Conservation (phyloP, 2,888 invertebrate genomes). For the Chrysolina americana region DNA sequence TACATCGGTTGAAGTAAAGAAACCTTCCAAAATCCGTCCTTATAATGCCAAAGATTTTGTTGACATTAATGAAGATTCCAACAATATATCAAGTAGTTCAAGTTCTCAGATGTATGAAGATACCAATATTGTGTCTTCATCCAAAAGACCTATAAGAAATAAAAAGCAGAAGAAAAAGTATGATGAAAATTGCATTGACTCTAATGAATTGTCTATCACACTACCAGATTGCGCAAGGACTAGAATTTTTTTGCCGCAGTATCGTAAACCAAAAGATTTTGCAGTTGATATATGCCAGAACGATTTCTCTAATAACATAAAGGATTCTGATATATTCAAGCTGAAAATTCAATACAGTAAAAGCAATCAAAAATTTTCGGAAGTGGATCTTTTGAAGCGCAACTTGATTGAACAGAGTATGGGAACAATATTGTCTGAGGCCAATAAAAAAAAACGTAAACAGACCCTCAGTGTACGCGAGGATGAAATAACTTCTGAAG, state of each 20-base stretch:
- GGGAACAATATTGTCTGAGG: constrained; percentile 13
- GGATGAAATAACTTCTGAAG: constrained; percentile 28
- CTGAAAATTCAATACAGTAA: constrained; percentile 23
- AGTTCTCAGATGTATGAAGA: not conserved
- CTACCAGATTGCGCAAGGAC: constrained; percentile 39
- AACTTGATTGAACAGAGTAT: constrained; percentile 22
- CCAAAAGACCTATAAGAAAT: constrained; percentile 34
- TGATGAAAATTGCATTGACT: constrained; percentile 31
- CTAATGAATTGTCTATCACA: constrained; percentile 7
- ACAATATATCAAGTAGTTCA: constrained; percentile 8
- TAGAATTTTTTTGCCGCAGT: constrained; percentile 21
- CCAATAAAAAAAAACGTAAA: constrained; percentile 48
- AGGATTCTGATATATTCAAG: constrained; percentile 45
- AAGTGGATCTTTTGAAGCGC: constrained; percentile 42
- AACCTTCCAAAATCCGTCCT: not conserved
- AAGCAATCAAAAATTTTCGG: constrained; percentile 15
- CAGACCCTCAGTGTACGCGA: constrained; percentile 45
- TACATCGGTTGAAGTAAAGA: not conserved
- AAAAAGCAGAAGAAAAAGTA: constrained; percentile 36
- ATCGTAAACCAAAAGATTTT: constrained; percentile 17
- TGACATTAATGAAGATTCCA: constrained; percentile 4
- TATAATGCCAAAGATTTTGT: not conserved
- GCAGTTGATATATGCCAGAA: constrained; percentile 11
- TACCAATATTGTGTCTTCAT: constrained; percentile 1
- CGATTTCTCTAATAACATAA: constrained; percentile 48